Conservation (phyloP, 2,888 invertebrate genomes). For the Pseudoips prasinana region DNA sequence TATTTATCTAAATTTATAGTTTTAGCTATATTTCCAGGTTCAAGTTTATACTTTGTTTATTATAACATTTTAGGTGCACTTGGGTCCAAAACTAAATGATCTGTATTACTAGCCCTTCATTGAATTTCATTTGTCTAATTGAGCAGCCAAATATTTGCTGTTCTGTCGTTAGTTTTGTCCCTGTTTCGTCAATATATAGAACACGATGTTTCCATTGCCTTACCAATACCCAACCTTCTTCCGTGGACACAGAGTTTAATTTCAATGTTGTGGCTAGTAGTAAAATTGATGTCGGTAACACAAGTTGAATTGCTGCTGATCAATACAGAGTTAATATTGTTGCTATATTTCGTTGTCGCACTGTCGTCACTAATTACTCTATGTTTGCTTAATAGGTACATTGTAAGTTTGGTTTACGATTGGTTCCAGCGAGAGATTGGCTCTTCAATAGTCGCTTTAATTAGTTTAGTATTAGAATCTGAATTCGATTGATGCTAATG, state of each 20-base stretch:
- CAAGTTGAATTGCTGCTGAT: conserved; percentile 34
- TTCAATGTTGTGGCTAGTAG: conserved; percentile 25
- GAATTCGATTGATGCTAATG: conserved; percentile 4
- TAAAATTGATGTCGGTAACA: conserved; percentile 39
- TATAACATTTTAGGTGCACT: no score
- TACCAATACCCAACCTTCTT: conserved; percentile 38
- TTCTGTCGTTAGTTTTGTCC: conserved; percentile 69
- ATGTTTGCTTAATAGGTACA: conserved; percentile 31
- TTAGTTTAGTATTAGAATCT: conserved; percentile 12
- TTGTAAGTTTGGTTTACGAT: conserved; percentile 22
- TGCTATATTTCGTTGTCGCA: conserved; percentile 52
- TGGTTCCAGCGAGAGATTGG: conserved; percentile 19
- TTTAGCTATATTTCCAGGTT: no score
- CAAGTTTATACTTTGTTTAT: no score
- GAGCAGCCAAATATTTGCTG: conserved; percentile 69
- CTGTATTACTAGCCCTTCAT: conserved; percentile 27
- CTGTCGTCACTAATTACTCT: conserved; percentile 43
- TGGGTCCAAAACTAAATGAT: no score
- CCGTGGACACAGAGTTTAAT: conserved; percentile 19
- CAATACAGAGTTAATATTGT: conserved; percentile 50
- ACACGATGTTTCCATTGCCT: conserved; percentile 38
- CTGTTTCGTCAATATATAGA: conserved; percentile 70
- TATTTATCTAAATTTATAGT: no score
- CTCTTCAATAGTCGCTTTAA: conserved; percentile 18
- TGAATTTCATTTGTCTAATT: conserved; percentile 73